phyloP scores from a whole-genome alignment of 2,888 invertebrate genomes.

The Phytoseiulus persimilis region DNA sequence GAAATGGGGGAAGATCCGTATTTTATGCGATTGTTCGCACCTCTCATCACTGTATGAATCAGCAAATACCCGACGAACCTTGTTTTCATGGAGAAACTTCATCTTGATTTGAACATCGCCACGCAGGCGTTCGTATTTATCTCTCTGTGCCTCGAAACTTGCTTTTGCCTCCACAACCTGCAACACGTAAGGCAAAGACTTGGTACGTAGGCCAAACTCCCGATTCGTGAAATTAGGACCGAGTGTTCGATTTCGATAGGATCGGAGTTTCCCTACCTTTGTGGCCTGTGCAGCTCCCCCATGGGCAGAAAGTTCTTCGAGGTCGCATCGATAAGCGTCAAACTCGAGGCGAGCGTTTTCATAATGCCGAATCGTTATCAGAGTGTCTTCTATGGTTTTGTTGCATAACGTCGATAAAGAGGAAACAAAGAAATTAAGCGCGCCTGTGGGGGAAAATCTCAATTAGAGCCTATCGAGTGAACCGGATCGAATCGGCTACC shows the following conservation, averaged over 20 bases:
- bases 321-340: constrained; percentile 91
- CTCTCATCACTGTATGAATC: neutral
- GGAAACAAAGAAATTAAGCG: constrained; percentile 90
- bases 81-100: constrained; percentile 91
- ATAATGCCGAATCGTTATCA: constrained; percentile 66
- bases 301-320: constrained; percentile 64
- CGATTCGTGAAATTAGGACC: too few relatives aligned
- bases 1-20: neutral
- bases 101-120: constrained; percentile 90
- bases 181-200: too few relatives aligned
- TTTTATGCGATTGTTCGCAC: neutral
- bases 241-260: neutral
- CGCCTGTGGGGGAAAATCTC: constrained; percentile 55
- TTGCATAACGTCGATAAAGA: constrained; percentile 90
- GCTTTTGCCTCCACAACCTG: constrained; percentile 68
- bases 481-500: too few relatives aligned
- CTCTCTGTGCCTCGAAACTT: constrained; percentile 73
- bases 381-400: constrained; percentile 93
- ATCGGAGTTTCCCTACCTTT: constrained; percentile 17
- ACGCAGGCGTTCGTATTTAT: constrained; percentile 81
- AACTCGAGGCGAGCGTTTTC: constrained; percentile 80
- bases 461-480: too few relatives aligned
- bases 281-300: constrained; percentile 42
- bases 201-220: constrained; percentile 53
- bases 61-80: constrained; percentile 56